phyloP scores from a whole-genome alignment of 2,113 vertebrate genomes.

The Chinchilla lanigera region DNA sequence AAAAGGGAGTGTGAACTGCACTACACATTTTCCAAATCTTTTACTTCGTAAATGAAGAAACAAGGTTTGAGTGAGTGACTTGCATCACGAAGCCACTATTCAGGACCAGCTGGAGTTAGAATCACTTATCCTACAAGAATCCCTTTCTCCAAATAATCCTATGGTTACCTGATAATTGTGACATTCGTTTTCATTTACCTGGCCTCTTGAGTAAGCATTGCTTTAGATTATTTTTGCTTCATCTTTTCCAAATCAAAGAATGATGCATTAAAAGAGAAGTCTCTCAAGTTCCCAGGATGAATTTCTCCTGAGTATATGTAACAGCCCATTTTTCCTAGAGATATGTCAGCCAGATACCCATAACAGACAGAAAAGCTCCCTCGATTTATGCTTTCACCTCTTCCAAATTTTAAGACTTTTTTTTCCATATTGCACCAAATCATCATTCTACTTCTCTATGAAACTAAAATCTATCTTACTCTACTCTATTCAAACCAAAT shows the following conservation, averaged over 20 bases:
- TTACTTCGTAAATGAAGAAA: background rate
- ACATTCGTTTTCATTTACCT: background rate
- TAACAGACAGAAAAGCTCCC: background rate
- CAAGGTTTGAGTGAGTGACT: background rate
- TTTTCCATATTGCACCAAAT: background rate
- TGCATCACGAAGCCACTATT: background rate
- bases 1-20: background rate
- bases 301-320: background rate
- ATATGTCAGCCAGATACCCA: background rate
- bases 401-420: background rate
- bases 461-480: background rate
- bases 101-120: background rate
- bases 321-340: background rate
- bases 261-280: background rate
- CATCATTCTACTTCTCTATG: background rate
- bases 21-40: background rate
- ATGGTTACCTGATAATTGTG: background rate
- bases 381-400: background rate
- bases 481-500: background rate
- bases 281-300: background rate
- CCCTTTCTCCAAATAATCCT: background rate
- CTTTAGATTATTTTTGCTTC: background rate
- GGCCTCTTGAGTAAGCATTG: background rate
- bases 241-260: background rate
- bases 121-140: background rate